A percentile compares a stretch with the other conserved stretches of the same genome.
These are phyloP conservation scores for Cyclophora albipunctata DNA, from an alignment of 2,888 invertebrate genomes.

Conservation along the genomic window DNA sequence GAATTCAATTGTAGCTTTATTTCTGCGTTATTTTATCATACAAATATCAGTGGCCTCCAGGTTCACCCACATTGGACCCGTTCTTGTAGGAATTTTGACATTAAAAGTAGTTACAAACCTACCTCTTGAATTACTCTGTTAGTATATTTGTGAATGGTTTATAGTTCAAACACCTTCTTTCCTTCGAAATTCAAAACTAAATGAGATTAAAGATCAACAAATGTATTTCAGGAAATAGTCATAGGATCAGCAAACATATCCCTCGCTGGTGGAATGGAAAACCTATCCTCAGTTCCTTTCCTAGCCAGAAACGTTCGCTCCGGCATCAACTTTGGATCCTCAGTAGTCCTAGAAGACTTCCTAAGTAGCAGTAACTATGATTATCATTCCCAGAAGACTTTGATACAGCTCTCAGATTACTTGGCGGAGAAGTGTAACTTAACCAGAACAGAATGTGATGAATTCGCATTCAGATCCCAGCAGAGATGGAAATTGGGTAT, in stretches of 20 bases:
- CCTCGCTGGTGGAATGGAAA: slow-evolving; percentile 8
- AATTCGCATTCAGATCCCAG: slow-evolving; percentile 14
- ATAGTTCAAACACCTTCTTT: too few relatives aligned
- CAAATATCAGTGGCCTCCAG: too few relatives aligned
- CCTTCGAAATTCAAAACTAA: too few relatives aligned
- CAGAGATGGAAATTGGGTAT: slow-evolving; percentile 15
- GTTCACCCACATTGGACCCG: too few relatives aligned
- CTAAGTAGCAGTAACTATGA: neutral
- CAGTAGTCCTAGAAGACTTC: slow-evolving; percentile 1
- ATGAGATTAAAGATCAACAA: too few relatives aligned
- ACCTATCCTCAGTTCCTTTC: slow-evolving; percentile 1
- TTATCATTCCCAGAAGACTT: slow-evolving; percentile 1
- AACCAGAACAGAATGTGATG: slow-evolving; percentile 8
- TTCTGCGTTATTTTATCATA: too few relatives aligned
- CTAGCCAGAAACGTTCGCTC: slow-evolving; percentile 1
- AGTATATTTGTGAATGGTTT: too few relatives aligned
- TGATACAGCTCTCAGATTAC: slow-evolving; percentile 5
- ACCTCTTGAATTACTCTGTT: too few relatives aligned
- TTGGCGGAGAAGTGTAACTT: slow-evolving; percentile 7
- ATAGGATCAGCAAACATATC: slow-evolving; percentile 4
- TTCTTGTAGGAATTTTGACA: too few relatives aligned
- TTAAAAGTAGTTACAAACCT: too few relatives aligned
- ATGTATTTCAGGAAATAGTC: slow-evolving; percentile 3
- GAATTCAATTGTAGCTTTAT: too few relatives aligned
- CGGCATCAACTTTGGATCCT: neutral